Conservation (phyloP, 2,888 invertebrate species). For the Conistra vaccinii region DNA sequence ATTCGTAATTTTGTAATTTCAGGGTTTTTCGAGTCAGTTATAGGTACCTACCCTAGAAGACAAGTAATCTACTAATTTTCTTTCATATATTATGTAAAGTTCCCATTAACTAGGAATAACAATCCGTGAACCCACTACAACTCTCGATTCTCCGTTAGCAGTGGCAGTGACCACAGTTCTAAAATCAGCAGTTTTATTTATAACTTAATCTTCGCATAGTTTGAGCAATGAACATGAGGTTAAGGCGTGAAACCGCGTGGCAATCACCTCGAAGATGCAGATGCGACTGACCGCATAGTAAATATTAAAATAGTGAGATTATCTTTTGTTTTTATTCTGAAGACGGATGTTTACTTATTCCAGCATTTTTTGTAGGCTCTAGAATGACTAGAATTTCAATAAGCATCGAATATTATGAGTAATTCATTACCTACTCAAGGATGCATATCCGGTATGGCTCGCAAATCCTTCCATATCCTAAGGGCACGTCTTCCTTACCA, state of each 20-base stretch:
- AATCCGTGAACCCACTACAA: conserved; percentile 3
- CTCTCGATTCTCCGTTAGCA: conserved; percentile 1
- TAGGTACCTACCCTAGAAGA: neutral
- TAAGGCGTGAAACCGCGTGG: conserved; percentile 23
- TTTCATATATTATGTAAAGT: neutral
- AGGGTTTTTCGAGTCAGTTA: neutral
- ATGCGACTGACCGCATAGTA: conserved; percentile 28
- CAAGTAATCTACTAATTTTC: neutral
- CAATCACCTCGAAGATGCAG: conserved; percentile 11
- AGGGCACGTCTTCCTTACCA: no score
- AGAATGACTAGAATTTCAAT: neutral
- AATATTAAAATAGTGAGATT: neutral
- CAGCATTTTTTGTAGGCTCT: conserved; percentile 2
- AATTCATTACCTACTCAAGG: no score
- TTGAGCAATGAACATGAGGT: conserved; percentile 40
- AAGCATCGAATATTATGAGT: neutral
- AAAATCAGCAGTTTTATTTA: conserved; percentile 48
- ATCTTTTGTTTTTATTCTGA: conserved; percentile 10
- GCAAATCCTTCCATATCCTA: no score
- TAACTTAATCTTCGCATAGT: conserved; percentile 42
- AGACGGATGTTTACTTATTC: neutral
- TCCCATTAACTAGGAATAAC: neutral
- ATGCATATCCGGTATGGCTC: no score
- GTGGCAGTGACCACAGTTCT: conserved; percentile 47
- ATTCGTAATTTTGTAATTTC: no score